Evolutionary conservation across 2,888 invertebrate species (phyloP), one percentile per base, ranked within the genome.

Genomic region (Phengaris arion): DNA sequence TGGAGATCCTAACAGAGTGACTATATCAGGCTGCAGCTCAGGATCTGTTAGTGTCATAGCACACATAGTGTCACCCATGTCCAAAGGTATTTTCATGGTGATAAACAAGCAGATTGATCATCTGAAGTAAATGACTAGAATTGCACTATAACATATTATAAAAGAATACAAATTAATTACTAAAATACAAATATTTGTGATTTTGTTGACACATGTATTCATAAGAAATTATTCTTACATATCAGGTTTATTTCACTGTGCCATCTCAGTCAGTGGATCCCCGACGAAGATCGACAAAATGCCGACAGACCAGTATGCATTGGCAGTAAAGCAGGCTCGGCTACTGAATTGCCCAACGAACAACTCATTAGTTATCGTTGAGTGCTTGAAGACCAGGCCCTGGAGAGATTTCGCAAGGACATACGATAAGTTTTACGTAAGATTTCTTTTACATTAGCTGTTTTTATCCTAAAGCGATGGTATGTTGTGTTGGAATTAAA

Each of bases 221-320:
- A 3, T 3, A 3, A 4, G 35, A 35, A 35, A 35, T 48, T 48
- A 48, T 8, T 1, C 8, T 48, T 48, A 48, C 35, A 59, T 68
- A 74, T n/a, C 82, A 95, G 95, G 95, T 74, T 87, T 97, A 0
- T 97, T 97, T 85, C 96, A 96, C 83, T 94, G 95, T 75, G 96
- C 94, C 0, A 95, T 96, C 15, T 94, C 95, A 0, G 95, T 96
- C 94, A 96, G 96, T 81, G 96, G 95, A 0, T 94, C 96, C 0
- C 92, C 94, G 0, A 90, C 48, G 2, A 48, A 46, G 15, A n/a
- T 10, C 2, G 69, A 15, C 4, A 69, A 46, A 51, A 69, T 48
- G 48, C 51, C 10, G 2, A 51, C 69, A 9, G 85, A 95, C 78
- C 95, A 95, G 82, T 82, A 94, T 46, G 83, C 94, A 51, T 83